Evolutionary conservation across 1,140 invertebrate genomes (phyloP), one percentile per base, ranked within the genome.

Genomic region (Diabrotica virgifera): DNA sequence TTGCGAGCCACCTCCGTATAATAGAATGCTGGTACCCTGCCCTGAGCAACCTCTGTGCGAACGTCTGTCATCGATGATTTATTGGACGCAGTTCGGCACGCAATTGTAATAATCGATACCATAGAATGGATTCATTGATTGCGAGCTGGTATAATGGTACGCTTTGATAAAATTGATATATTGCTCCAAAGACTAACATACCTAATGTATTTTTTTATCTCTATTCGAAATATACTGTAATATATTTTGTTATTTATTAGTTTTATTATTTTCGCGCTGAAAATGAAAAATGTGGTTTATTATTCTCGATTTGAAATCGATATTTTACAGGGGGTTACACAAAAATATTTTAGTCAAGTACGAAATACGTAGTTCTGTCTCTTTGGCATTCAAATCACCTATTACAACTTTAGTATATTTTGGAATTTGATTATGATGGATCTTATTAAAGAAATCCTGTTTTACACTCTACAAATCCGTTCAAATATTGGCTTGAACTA

Each of bases 61-160:
- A 36, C 36, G 24, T 57, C 55, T 57, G 35, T 57, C 36, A 57
- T 12, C 12, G 12, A 36, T 57, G 55, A 57, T 57, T 57, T 57
- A 57, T 57, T n/a, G 55, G 37, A 57, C 55, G 24, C 36, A 57
- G 55, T 57, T 57, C 37, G 36, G 55, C 55, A 57, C 55, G 55
- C 55, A 57, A 57, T 57, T 57, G 55, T 57, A 57, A 40, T 57
- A 57, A 57, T 36, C 55, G 55, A 57, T 57, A 36, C 55, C 10
- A 57, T 57, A 36, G 55, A 36, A 57, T 36, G 55, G 36, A 57
- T 57, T 57, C 36, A 57, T 57, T 57, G 55, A 57, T 57, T 57
- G 55, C 55, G 37, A 57, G 55, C 12, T 36, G 55, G 35, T 46
- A 46, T 57, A 57, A 57, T 57, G 55, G 55, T 57, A 57, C 10